phyloP scores from a whole-genome alignment of 2,797 vertebrate species.

The Emydoidea blandingii region DNA sequence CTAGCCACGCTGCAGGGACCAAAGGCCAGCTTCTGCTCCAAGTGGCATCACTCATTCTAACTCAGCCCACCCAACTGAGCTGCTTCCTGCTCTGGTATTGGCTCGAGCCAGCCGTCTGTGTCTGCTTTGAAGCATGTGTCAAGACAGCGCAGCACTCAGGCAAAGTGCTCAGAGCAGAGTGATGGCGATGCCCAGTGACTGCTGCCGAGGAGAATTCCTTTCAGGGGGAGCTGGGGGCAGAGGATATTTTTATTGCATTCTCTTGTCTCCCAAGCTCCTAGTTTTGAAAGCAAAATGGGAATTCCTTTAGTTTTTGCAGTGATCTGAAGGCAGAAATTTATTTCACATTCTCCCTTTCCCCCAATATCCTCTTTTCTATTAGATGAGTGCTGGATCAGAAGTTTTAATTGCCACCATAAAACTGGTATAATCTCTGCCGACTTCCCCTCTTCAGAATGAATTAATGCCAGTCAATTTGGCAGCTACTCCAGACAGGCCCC shows the following conservation, averaged over 20 bases:
- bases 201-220: background rate
- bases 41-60: background rate
- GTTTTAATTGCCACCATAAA: background rate
- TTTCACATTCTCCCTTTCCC: background rate
- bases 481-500: background rate
- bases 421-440: background rate
- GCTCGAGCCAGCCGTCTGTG: background rate
- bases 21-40: background rate
- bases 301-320: background rate
- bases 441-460: background rate
- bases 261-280: background rate
- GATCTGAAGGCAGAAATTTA: background rate
- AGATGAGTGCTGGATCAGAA: background rate
- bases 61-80: background rate
- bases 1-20: too few species aligned
- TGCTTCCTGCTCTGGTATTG: background rate
- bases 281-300: background rate
- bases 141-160: too few species aligned
- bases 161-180: too few species aligned
- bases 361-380: background rate
- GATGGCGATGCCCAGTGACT: too few species aligned
- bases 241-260: background rate
- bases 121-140: background rate
- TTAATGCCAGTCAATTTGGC: background rate
- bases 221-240: background rate